Evolutionary conservation across 2,797 vertebrate genomes (phyloP), one percentile per base, ranked within the genome.

Genomic region (Pygocentrus nattereri): DNA sequence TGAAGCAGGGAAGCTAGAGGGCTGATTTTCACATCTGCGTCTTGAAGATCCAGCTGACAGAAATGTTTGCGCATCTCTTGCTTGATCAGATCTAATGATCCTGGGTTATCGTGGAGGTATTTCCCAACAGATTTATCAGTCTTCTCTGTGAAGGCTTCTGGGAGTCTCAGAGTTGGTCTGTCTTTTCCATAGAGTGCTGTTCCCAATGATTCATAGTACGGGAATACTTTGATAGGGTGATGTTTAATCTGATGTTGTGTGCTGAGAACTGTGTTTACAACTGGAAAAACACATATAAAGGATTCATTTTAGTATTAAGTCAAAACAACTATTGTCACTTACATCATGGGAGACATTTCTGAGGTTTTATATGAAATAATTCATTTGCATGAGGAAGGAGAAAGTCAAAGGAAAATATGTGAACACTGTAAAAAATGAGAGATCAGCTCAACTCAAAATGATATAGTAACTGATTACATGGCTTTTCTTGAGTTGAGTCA

Each of bases 101-200:
- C 75, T 0, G 50, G 78, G 3, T 91, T 89, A 0, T 87, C 78
- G 67, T 87, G 80, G 7, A 98, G 89, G 79, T 95, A 97, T 31
- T 27, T 87, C 87, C 91, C 94, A 69, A 97, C 21, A 50, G 88
- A 80, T 0, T 1, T 69, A 78, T 95, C 92, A 76, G 96, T 62
- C 2, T 88, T 79, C 76, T 94, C 27, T 58, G 69, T 90, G 58
- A 96, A 47, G 10, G 92, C 84, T 69, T 94, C 91, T 11, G 96
- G 97, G 44, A 94, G 92, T 82, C 90, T 95, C 44, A 95, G 82
- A 31, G 88, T 67, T 0, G 95, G 96, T 61, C 91, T 93, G 34
- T 96, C 93, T 87, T 95, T 93, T 11, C 96, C 97, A 74, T 97
- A 98, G 0, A 98, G 89, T 27, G 95, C 94, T n/a, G 87, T 85